A percentile compares a stretch with the other conserved stretches of the same genome.
Conservation (phyloP, 2,113 vertebrate genomes). For the Oceanites oceanicus region DNA sequence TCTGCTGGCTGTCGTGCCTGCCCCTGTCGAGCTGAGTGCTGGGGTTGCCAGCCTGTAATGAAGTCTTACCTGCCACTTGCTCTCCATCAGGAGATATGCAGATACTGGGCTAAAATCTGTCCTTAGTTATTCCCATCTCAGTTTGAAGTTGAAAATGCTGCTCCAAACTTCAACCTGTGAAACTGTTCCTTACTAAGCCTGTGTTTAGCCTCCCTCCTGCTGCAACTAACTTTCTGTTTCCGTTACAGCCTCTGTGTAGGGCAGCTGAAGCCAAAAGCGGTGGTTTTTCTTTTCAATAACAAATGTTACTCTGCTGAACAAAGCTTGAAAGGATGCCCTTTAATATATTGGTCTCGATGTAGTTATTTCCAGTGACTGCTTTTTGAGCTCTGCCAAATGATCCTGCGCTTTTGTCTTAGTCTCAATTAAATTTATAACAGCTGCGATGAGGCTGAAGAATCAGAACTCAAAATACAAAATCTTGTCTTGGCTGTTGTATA, state of each 20-base stretch:
- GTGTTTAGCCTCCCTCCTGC: not conserved
- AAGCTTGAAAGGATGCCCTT: not conserved
- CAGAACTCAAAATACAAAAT: not conserved
- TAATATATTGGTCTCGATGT: not conserved
- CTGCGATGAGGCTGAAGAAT: not conserved
- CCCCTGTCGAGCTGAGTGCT: not conserved
- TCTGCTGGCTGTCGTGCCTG: not conserved
- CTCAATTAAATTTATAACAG: not conserved
- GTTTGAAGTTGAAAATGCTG: not conserved
- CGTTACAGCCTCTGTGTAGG: not conserved
- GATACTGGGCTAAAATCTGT: not conserved
- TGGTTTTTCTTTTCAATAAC: not conserved
- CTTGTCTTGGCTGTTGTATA: not conserved
- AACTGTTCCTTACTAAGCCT: not conserved
- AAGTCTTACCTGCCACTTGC: not conserved
- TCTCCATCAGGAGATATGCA: not conserved
- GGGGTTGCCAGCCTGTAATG: not conserved
- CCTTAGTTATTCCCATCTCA: not conserved
- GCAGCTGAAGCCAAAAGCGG: not conserved
- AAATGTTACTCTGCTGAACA: not conserved
- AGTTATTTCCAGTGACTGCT: not conserved
- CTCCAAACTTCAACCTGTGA: not conserved
- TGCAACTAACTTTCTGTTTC: not conserved
- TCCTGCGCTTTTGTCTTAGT: not conserved
- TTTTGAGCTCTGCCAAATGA: not conserved